Percentiles rank a stretch among this genome's conserved stretches.
Conservation (phyloP, 2,888 invertebrate genomes). For the Athalia cordata region DNA sequence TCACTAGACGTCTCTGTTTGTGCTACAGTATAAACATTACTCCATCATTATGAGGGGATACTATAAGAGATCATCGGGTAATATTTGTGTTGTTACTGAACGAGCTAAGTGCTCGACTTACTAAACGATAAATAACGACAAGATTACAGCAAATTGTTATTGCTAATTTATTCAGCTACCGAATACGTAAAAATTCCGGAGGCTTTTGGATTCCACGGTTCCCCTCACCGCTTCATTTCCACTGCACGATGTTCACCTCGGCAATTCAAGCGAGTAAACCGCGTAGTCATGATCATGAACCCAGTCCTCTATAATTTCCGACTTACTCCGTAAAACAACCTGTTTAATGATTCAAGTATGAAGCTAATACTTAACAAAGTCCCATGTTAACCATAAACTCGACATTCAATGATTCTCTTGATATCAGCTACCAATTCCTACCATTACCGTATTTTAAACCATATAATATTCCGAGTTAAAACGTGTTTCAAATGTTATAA, state of each 20-base stretch:
- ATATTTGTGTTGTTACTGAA: constrained; percentile 10
- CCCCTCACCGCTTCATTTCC: neutral
- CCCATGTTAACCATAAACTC: too few relatives aligned
- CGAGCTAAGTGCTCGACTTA: constrained; percentile 16
- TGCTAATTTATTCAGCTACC: constrained; percentile 63
- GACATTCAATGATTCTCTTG: too few relatives aligned
- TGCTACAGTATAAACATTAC: too few relatives aligned
- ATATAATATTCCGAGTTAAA: too few relatives aligned
- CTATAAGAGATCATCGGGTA: neutral
- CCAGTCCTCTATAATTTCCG: neutral
- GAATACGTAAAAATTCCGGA: constrained; percentile 52
- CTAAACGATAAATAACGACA: constrained; percentile 60
- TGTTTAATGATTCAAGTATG: too few relatives aligned
- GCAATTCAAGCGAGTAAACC: neutral
- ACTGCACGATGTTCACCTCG: neutral
- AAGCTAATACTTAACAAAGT: too few relatives aligned
- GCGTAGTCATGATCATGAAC: neutral
- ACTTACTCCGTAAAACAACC: neutral
- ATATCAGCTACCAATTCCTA: too few relatives aligned
- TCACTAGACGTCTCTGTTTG: neutral
- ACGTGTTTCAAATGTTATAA: too few relatives aligned
- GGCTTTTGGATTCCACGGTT: constrained; percentile 17
- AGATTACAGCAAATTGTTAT: constrained; percentile 62
- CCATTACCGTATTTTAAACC: too few relatives aligned
- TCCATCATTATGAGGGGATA: neutral